Percentiles rank a stretch among this genome's conserved stretches.
These are phyloP conservation scores for Heliconius hermathena DNA, from an alignment of 1,140 invertebrate species.

Conservation along the genomic window DNA sequence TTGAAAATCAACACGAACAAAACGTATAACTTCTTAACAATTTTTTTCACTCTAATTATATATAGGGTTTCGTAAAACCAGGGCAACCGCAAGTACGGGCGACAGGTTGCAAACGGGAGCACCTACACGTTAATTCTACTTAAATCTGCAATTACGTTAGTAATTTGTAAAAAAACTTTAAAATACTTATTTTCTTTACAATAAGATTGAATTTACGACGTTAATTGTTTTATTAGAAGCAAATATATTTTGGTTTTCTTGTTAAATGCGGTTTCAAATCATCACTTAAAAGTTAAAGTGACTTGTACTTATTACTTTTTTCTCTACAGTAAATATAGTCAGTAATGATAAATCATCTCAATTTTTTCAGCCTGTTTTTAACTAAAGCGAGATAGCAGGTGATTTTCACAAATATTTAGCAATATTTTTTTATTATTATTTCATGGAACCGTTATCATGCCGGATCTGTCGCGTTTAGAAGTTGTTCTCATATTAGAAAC, in stretches of 20 bases:
- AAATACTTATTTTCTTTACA: neutral
- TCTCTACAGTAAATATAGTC: no score
- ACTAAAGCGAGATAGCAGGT: no score
- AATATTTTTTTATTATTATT: no score
- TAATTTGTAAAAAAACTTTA: neutral
- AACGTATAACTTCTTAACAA: neutral
- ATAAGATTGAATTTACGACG: neutral
- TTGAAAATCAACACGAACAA: constrained; percentile 1
- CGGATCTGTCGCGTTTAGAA: no score
- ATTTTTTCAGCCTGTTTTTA: no score
- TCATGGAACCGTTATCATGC: no score
- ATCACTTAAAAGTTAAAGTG: neutral
- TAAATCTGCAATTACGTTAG: neutral
- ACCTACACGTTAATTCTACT: neutral
- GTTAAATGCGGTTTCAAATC: constrained; percentile 4
- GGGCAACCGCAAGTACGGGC: neutral
- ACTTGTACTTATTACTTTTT: neutral
- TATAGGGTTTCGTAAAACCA: neutral
- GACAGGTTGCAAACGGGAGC: constrained; percentile 10
- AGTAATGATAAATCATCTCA: no score
- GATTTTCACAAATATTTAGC: no score
- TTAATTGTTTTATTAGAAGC: neutral
- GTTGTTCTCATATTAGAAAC: no score
- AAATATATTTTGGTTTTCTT: neutral
- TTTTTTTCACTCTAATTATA: constrained; percentile 3